phyloP scores from a whole-genome alignment of 2,888 invertebrate genomes.

The Gasteruption jaculator region DNA sequence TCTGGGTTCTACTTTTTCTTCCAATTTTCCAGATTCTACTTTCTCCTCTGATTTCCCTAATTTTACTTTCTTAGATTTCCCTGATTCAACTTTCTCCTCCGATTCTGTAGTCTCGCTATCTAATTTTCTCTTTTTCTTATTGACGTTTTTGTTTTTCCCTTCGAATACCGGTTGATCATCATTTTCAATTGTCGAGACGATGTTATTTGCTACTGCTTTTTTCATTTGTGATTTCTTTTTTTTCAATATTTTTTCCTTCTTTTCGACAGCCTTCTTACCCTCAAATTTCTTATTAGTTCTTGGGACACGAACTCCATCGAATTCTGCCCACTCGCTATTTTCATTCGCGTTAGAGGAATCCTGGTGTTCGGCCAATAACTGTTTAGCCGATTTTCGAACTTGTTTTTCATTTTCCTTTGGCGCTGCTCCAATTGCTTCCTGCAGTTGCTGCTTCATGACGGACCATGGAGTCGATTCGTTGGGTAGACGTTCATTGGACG shows the following conservation, averaged over 20 bases:
- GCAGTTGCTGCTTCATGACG: conserved; percentile 63
- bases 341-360: conserved; percentile 27
- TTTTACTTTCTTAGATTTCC: background rate
- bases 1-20: background rate
- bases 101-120: conserved; percentile 29
- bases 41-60: background rate
- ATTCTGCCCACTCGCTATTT: conserved; percentile 40
- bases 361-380: conserved; percentile 48
- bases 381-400: conserved; percentile 35
- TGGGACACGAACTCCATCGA: too few species aligned
- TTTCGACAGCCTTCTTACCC: conserved; percentile 14
- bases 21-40: background rate
- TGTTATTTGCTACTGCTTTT: conserved; percentile 14
- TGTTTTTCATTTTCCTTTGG: conserved; percentile 3
- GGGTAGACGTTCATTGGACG: conserved; percentile 66
- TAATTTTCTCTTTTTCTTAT: conserved; percentile 15
- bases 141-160: conserved; percentile 21
- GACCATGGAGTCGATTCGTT: conserved; percentile 72
- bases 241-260: conserved; percentile 6
- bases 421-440: conserved; percentile 34
- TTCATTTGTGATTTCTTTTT: conserved; percentile 9
- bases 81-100: background rate
- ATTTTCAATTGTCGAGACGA: background rate
- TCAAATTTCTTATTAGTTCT: too few species aligned
- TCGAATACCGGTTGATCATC: conserved; percentile 34